Evolutionary conservation across 2,797 vertebrate species (phyloP), one percentile per base, ranked within the genome.

Genomic region (Pelodytes ibericus): DNA sequence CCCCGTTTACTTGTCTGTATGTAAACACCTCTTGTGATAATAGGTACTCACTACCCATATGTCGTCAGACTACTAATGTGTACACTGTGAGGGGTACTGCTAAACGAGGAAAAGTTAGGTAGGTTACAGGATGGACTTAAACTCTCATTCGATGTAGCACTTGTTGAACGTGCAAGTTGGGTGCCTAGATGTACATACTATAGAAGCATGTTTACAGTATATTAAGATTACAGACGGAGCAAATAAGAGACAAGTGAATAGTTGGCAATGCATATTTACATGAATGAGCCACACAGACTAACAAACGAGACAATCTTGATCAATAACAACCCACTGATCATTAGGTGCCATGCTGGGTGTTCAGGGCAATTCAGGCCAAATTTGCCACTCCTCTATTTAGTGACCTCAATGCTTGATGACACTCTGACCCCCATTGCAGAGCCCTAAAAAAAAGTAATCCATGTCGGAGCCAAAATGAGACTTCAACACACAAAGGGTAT

Each of bases 381-480:
- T 39, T n/a, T 22, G 24, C 15, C 3, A 39, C 22, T 64, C 41
- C 47, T 2, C 16, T 47, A 16, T 18, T 22, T 61, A 24, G 18
- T 24, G 26, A 30, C 66, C 30, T 29, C 29, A 20, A 15, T 33
- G 27, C 29, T 47, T 56, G 31, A 63, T 73, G 63, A 79, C 76
- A 72, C 31, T 41, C 22, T 73, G 76, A 79, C 76, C 75, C 51
- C 57, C 41, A 31, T 72, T 53, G 31, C 30, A 61, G 39, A 72
- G 68, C 69, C 61, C 41, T 30, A 60, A 63, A 56, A 68, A 67
- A 77, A 72, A 53, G 69, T 78, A 44, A 72, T 78, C 56, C 30
- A 79, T 79, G 44, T 73, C 62, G 62, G 56, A 62, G 70, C 56
- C 57, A 72, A 68, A n/a, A n/a, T 61, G 70, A 67, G 76, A 79